Evolutionary conservation across 2,113 vertebrate genomes (phyloP).

Genomic region (Sclerurus mexicanus): DNA sequence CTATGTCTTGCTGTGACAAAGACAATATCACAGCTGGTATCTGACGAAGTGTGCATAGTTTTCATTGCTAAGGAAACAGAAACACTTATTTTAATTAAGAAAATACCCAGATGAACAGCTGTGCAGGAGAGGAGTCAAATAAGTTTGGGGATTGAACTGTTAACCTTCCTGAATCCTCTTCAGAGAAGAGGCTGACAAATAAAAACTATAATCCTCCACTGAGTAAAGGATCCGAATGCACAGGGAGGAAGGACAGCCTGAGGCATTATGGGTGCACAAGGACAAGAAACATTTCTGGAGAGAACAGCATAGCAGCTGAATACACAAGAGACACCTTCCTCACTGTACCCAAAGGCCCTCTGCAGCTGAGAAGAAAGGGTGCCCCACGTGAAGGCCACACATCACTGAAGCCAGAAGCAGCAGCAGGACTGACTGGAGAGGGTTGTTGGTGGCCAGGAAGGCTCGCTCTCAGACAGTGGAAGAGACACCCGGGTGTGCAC

Average conservation of each 20-base stretch:
- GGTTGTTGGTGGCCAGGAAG: not conserved
- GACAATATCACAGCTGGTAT: not conserved
- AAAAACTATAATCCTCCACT: not conserved
- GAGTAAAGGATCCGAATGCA: not conserved
- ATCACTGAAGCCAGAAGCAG: not conserved
- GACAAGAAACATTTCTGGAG: not conserved
- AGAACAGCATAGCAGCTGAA: not conserved
- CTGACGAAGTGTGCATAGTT: not conserved
- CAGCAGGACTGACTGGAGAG: not conserved
- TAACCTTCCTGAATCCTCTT: not conserved
- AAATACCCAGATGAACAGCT: not conserved
- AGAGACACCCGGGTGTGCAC: accelerated
- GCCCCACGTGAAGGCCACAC: not conserved
- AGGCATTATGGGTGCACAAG: not conserved
- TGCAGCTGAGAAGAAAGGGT: not conserved
- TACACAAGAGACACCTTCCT: not conserved
- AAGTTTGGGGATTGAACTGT: not conserved
- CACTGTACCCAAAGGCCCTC: not conserved
- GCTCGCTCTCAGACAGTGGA: not conserved
- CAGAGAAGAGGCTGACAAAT: not conserved
- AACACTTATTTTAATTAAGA: not conserved
- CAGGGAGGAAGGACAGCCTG: not conserved
- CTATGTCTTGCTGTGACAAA: not conserved
- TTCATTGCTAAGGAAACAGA: not conserved
- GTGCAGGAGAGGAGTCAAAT: not conserved